Conservation (phyloP, 2,113 vertebrate genomes). For the Drymodes brunneopygia region DNA sequence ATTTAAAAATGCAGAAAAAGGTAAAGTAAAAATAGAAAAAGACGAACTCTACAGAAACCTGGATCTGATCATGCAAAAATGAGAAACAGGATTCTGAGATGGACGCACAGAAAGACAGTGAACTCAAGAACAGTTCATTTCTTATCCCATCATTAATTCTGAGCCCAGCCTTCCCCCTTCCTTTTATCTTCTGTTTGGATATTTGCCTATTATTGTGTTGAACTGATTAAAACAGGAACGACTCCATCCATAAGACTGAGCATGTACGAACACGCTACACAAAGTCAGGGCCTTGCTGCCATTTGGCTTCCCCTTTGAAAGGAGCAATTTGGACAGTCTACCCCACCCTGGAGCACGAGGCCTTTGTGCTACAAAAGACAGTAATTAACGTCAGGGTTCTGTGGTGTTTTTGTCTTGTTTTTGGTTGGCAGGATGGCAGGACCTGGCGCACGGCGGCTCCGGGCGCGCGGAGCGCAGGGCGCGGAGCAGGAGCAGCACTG, state of each 20-base stretch:
- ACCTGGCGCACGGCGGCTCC: neutral
- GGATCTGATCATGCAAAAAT: neutral
- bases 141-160: neutral
- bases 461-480: neutral
- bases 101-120: slow-evolving; percentile 9
- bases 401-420: neutral
- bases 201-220: neutral
- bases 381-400: neutral
- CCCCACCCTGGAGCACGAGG: neutral
- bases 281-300: neutral
- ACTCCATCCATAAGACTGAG: neutral
- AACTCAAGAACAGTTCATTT: slow-evolving; percentile 34
- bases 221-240: neutral
- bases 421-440: neutral
- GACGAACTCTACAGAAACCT: slow-evolving; percentile 25
- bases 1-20: slow-evolving; percentile 41
- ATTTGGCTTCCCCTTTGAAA: neutral
- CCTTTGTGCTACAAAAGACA: neutral
- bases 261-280: accelerated
- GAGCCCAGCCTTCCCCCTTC: neutral
- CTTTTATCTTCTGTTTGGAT: neutral
- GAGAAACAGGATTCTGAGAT: neutral
- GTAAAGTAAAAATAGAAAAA: slow-evolving; percentile 36
- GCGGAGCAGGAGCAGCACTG: slow-evolving; percentile 70
- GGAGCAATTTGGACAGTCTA: neutral